Evolutionary conservation across 1,140 invertebrate species (phyloP), one percentile per base, ranked within the genome.

Genomic region (Drosophila serrata): DNA sequence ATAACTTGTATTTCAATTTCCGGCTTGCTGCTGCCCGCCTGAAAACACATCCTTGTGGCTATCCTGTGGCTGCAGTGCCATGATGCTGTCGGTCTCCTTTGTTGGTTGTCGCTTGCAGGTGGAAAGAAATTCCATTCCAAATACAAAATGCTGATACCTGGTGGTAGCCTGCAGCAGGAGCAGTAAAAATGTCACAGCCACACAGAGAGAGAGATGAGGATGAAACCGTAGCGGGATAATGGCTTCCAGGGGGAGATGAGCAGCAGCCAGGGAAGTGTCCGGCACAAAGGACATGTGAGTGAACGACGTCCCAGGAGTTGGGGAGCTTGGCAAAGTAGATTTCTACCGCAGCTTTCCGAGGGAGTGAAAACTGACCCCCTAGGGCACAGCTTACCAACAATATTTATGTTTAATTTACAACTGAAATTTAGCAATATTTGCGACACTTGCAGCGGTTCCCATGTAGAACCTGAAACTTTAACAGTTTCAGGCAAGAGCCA

Each of bases 391-490:
- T 58, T 19, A 29, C 40, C 64, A 43, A 57, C 75, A 78, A 78
- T 82, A 86, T 88, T 86, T 88, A 82, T 86, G 82, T 79, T 86
- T 79, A 87, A 87, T 88, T 80, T 63, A 80, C 73, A 77, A 69
- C 59, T 42, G 57, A 80, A 81, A 81, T 85, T 81, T 61, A 64
- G 70, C 59, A 72, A 82, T 79, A 70, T 85, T 81, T 45, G 46
- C 74, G 65, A 39, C 81, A 65, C 45, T 82, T 79, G 81, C 72
- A 62, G 37, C 49, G 57, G 42, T 56, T 84, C 73, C 76, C 72
- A 48, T 39, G 29, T 46, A 70, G 51, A 59, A 35, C 46, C 15
- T 12, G 13, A 29, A 69, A 69, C 61, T 69, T 69, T n/a, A 43
- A 37, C 65, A 67, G 45, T 68, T 68, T 67, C 13, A 13, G 61